phyloP scores from a whole-genome alignment of 1,140 invertebrate species.

The Diorhabda carinulata region DNA sequence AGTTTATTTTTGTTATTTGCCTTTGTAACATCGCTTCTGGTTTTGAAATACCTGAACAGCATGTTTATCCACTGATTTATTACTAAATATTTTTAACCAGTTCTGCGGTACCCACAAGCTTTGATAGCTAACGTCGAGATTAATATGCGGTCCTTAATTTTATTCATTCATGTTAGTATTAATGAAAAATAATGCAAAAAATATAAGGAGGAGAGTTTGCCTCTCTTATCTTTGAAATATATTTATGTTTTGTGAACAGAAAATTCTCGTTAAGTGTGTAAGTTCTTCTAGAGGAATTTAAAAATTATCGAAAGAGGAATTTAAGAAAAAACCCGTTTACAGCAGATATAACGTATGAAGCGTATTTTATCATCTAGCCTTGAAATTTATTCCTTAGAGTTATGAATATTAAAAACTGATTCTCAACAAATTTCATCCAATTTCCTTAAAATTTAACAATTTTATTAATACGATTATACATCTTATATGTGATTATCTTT shows the following conservation, averaged over 20 bases:
- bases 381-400: too few species aligned
- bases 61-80: constrained; percentile 36
- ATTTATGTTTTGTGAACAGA: neutral
- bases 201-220: constrained; percentile 7
- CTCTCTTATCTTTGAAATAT: constrained; percentile 15
- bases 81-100: constrained; percentile 35
- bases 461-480: too few species aligned
- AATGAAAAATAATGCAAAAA: constrained; percentile 28
- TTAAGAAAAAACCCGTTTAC: too few species aligned
- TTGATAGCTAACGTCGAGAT: constrained; percentile 28
- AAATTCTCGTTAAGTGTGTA: neutral
- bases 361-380: too few species aligned
- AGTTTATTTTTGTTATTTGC: constrained; percentile 17
- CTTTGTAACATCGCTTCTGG: constrained; percentile 28
- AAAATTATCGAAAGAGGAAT: too few species aligned
- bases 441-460: too few species aligned
- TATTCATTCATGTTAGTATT: constrained; percentile 35
- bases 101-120: constrained; percentile 30
- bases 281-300: too few species aligned
- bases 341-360: too few species aligned
- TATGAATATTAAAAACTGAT: too few species aligned
- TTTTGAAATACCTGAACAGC: constrained; percentile 34
- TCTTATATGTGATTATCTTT: too few species aligned
- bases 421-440: too few species aligned
- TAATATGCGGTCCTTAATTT: constrained; percentile 34